Evolutionary conservation across 2,888 invertebrate species (phyloP).

Genomic region (Heliconius aoede): DNA sequence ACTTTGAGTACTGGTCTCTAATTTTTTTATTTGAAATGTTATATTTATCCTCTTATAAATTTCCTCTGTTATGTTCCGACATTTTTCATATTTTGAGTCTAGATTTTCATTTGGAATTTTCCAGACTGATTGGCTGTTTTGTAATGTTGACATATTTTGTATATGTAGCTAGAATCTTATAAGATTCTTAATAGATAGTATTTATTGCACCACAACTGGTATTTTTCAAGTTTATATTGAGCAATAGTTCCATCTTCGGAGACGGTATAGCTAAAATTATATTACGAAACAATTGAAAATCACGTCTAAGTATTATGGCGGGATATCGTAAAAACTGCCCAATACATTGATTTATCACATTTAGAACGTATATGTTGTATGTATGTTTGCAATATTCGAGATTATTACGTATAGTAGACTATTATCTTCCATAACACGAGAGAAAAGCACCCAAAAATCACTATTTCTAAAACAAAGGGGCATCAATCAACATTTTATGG

Average conservation of each 20-base stretch:
- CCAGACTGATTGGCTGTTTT: constrained; percentile 65
- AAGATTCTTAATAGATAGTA: constrained; percentile 62
- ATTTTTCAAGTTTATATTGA: constrained; percentile 56
- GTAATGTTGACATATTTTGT: constrained; percentile 70
- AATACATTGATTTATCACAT: constrained; percentile 24
- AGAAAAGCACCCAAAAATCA: constrained; percentile 57
- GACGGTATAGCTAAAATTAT: constrained; percentile 44
- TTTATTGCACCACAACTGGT: constrained; percentile 52
- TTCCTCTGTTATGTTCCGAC: constrained; percentile 77
- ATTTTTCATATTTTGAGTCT: constrained; percentile 75
- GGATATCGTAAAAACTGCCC: constrained; percentile 36
- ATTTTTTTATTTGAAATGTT: constrained; percentile 77
- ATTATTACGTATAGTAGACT: too few species aligned
- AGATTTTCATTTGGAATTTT: constrained; percentile 58
- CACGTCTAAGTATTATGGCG: constrained; percentile 44
- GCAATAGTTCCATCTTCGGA: constrained; percentile 60
- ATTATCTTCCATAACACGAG: constrained; percentile 28
- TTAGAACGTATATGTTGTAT: constrained; percentile 5
- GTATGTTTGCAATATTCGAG: neutral
- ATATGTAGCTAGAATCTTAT: constrained; percentile 35
- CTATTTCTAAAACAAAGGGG: constrained; percentile 73
- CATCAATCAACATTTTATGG: constrained; percentile 74
- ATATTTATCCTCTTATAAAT: constrained; percentile 80
- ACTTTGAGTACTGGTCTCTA: constrained; percentile 67
- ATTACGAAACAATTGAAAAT: constrained; percentile 49